Evolutionary conservation across 2,113 vertebrate species (phyloP), one percentile per base, ranked within the genome.

Genomic region (Spilogale gracilis): DNA sequence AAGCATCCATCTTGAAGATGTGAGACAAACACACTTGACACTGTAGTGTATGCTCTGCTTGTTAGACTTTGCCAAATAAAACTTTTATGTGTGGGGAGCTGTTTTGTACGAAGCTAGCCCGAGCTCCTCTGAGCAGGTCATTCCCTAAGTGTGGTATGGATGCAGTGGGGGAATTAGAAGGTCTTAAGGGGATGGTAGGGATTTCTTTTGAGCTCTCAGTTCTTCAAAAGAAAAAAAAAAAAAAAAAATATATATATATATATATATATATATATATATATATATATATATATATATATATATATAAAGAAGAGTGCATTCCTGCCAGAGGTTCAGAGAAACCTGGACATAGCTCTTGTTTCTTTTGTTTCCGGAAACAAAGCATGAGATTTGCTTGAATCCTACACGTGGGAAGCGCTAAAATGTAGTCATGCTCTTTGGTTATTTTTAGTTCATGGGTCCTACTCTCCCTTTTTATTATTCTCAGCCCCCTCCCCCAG

Each of bases 331-430:
- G 3, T 56, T 91, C 58, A 9, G 76, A 96, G 93, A 78, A 95
- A 95, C 76, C 87, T 85, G 65, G 76, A 69, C 50, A 3, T 25
- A 25, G 81, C 74, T 45, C 79, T 81, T 38, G 74, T 89, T 90
- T 88, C 89, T 95, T 98, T 98, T 98, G 86, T 97, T 94, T 96
- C 88, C n/a, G 50, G 65, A 94, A 97, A 97, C 96, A 97, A 98
- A 97, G 92, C 88, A 0, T 45, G 60, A 89, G 88, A 83, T 92
- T 91, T 89, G 83, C 84, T 52, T 74, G 83, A 96, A 58, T 74
- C 76, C 58, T 65, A 48, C 65, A 30, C 95, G 2, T 16, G 50
- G 60, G 91, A 85, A 52, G 17, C 52, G 93, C 91, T 81, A 30
- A 94, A 94, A 80, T 56, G 89, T 21, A 81, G 86, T 74, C 83